phyloP scores from a whole-genome alignment of 2,888 invertebrate genomes.

The Brenthis daphne region DNA sequence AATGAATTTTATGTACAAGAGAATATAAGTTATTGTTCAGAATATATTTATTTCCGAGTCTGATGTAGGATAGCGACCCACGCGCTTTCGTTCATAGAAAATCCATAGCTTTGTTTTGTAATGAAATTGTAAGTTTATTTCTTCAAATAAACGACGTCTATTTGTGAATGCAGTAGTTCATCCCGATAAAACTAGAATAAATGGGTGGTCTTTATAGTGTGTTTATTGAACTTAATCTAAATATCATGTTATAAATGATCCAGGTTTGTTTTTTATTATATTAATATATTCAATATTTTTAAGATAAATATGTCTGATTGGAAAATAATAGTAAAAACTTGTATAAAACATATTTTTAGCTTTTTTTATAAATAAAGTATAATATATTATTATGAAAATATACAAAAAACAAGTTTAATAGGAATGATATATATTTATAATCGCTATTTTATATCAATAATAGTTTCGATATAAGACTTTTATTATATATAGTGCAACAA shows the following conservation, averaged over 20 bases:
- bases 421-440: too few relatives aligned
- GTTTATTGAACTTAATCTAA: slow-evolving; percentile 34
- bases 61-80: slow-evolving; percentile 71
- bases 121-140: slow-evolving; percentile 76
- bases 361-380: too few relatives aligned
- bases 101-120: slow-evolving; percentile 74
- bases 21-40: slow-evolving; percentile 38
- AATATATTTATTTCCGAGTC: slow-evolving; percentile 36
- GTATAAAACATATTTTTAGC: too few relatives aligned
- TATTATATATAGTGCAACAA: neutral
- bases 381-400: too few relatives aligned
- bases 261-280: slow-evolving; percentile 18
- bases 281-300: slow-evolving; percentile 3
- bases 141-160: slow-evolving; percentile 66
- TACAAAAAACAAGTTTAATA: too few relatives aligned
- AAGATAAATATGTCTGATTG: neutral
- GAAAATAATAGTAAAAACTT: too few relatives aligned
- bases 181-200: slow-evolving; percentile 46
- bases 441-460: neutral
- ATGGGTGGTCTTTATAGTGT: slow-evolving; percentile 63
- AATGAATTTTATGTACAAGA: slow-evolving; percentile 36
- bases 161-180: slow-evolving; percentile 52
- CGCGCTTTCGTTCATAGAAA: slow-evolving; percentile 75
- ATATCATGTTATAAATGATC: slow-evolving; percentile 30
- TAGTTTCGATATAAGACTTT: neutral